Evolutionary conservation across 2,888 invertebrate genomes (phyloP), one percentile per base, ranked within the genome.

Genomic region (Falcaria lacertinaria): DNA sequence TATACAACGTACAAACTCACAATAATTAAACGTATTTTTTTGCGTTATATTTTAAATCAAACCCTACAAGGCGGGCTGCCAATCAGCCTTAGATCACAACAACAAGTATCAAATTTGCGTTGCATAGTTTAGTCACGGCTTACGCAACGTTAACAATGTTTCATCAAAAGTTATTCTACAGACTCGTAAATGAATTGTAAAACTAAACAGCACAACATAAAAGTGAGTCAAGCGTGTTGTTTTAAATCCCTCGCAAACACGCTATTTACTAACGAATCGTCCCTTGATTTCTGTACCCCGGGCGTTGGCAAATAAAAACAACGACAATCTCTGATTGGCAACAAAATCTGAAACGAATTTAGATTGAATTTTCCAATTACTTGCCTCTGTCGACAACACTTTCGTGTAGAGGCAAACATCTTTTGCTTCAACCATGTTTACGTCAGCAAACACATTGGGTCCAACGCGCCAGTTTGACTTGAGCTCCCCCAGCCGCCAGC

Each of bases 281-380:
- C 28, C 28, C 28, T 28, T 28, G 28, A 28, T 28, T 7, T 11
- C 11, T 11, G 28, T 11, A 11, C 28, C 28, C 22, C 15, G 13
- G 8, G n/a, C 7, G 14, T 48, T 50, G 52, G 49, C 48, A 41
- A 50, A 55, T 44, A 43, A 51, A 50, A 42, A 48, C 47, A 34
- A 43, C 33, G 43, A 35, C 17, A 25, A 47, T 47, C 22, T 15
- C 19, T 34, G 44, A 53, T 57, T 53, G 50, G 52, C 49, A 46
- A 62, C 55, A 55, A 69, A 70, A 68, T 71, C 62, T 61, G 49
- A 59, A 53, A 59, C 60, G 60, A 61, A 65, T 67, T 73, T 61
- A 68, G 67, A 77, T 75, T 72, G 64, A 74, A 69, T 77, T 73
- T 74, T 67, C 68, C 67, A 73, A 74, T 79, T 74, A 75, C 70